Base-by-base conservation (phyloP, 2,888 invertebrate genomes). In the Platycnemis pennipes region DNA sequence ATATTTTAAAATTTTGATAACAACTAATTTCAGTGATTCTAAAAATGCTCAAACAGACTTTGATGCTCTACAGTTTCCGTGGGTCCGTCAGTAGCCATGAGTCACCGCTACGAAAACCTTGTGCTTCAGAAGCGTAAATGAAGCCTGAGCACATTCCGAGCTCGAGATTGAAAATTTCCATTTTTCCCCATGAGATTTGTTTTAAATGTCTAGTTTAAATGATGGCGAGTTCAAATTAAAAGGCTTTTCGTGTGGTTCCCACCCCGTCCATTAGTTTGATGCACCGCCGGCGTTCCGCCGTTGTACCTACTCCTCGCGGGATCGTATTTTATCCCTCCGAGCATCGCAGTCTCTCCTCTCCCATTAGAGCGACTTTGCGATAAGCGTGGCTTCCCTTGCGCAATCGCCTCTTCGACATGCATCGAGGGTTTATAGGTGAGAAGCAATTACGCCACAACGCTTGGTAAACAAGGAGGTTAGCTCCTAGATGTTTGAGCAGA, bases 401-500 rank as follows among this genome's bases (percentile, higher is more conserved):
- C 77, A 77, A 77, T 37, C 13, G 31, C 13, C 77, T 37, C 37
- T 77, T 77, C 37, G 31, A 37, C 31, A 37, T 77, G 77, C 37
- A 77, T 37, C 77, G 77, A 77, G 13, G 77, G 26, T 77, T 31
- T 37, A 77, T 77, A 37, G 31, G 77, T 77, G 77, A 77, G 37
- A 77, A 37, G 77, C 37, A 77, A 77, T 77, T 77, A 37, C 77
- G 31, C 37, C 77, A 77, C 77, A 31, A 16, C 77, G 31, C 77
- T 26, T 77, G 13, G 77, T 77, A 77, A 77, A 77, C 77, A 77
- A 37, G 77, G 77, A 37, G 77, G 77, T 77, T 77, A 77, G 11
- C 77, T 26, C 7, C 63, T 63, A 63, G 63, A 63, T 63, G 63
- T n/a, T 63, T 77, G 77, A 31, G 77, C 13, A 77, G 37, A 77